Base-by-base conservation (phyloP, 2,797 vertebrate species). In the Myotis vivesi region DNA sequence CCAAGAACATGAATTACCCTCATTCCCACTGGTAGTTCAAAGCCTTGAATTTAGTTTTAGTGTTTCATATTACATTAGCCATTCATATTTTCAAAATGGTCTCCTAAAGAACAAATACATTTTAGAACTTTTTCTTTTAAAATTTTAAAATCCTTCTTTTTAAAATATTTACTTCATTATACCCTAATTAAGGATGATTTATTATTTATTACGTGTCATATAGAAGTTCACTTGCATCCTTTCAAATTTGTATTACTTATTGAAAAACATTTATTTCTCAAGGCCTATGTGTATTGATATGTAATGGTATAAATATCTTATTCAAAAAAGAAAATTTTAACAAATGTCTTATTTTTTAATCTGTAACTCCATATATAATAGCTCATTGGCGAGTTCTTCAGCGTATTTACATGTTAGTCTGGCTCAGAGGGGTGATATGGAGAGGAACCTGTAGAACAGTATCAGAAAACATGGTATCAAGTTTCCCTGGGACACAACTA, bases 231-330 rank as follows among this genome's bases (percentile, higher is more conserved):
- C n/a, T 85, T 89, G 12, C 73, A 77, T 2, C 66, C 1, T 76
- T 59, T 46, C 19, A 92, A 49, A 86, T 68, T 66, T 77, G 44
- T 91, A 64, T 86, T 81, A 62, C 82, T 89, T 94, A 62, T 33
- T 87, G 6, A 62, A 59, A 95, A 13, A 36, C 1, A 53, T 13
- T 62, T 91, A 22, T 36, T 94, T 76, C 20, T 77, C 62, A 76
- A 71, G 25, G 6, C 1, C 10, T 83, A 3, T 33, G 3, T 82
- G 41, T 64, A 12, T 66, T 77, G 57, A 59, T 88, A 59, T 23
- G 55, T 80, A 55, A 79, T 36, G 8, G 9, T 46, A 9, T 73
- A 92, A 59, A 62, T 84, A 72, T 38, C 28, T 53, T 75, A 25
- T n/a, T 89, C 33, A 59, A 75, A 87, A 17, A 44, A 73, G 25